Base-by-base conservation (phyloP, 1,140 invertebrate genomes). In the Idris sp. region DNA sequence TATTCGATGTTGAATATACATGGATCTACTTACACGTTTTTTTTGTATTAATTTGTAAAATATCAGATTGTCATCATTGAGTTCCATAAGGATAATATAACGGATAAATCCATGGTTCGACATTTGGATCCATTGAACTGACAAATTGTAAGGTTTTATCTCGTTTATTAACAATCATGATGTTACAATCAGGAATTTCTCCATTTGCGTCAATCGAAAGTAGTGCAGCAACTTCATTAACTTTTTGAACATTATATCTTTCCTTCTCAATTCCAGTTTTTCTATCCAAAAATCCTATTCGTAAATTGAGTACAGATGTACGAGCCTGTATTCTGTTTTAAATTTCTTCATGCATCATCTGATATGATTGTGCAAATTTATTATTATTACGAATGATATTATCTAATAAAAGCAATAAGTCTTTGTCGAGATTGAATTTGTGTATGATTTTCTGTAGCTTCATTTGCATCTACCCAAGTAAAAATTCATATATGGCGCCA, bases 41-140 rank as follows among this genome's bases (percentile, higher is more conserved):
- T 41, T 53, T n/a, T 6, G 25, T 40, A 41, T 28, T 40, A 8
- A 59, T 7, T 44, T 36, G 40, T 46, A 10, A 25, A 14, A 59
- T 26, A 8, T 16, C 31, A 36, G 8, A 7, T 16, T 46, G 16
- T 31, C 54, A 59, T 28, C 54, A 40, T 36, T 44, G 28, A 19
- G 30, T 25, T 16, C 54, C 31, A 28, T 28, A 46, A 10, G 54
- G 54, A 59, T 59, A 59, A 46, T 19, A 46, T 2, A 59, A 10
- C 11, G 54, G 28, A 43, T 59, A 59, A 25, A 43, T 46, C 54
- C 54, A 59, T 25, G 19, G 61, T 41, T 72, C 49, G 49, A 68
- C 25, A 35, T 51, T 51, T 25, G 22, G 35, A 35, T 49, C 8
- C 28, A 35, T 49, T 8, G 15, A 8, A 49, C 46, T 49, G 9